These are phyloP conservation scores for Tonatia bakeri DNA, from an alignment of 2,113 vertebrate species.

Conservation along the genomic window DNA sequence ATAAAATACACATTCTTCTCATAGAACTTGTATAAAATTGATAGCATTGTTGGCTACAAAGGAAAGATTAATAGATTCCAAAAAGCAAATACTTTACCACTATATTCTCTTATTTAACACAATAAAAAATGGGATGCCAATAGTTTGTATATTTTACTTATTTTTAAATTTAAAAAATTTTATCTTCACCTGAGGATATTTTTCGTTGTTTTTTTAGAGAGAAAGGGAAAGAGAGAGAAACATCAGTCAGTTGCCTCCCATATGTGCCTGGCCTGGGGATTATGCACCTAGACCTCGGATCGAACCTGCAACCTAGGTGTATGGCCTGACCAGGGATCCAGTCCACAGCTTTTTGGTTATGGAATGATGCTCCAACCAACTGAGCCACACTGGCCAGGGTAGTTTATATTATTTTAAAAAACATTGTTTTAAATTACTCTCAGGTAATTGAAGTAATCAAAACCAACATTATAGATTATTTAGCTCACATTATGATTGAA, in stretches of 20 bases:
- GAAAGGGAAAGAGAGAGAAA: too few species aligned
- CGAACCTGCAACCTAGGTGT: too few species aligned
- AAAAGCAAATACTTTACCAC: background rate
- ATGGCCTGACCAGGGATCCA: too few species aligned
- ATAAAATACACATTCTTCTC: background rate
- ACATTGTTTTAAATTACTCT: background rate
- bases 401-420: background rate
- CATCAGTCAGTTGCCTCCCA: too few species aligned
- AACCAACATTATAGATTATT: background rate
- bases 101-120: background rate
- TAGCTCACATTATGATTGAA: constrained; percentile 26
- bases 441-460: background rate
- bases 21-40: background rate
- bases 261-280: too few species aligned
- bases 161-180: too few species aligned
- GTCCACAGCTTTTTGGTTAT: too few species aligned
- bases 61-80: background rate
- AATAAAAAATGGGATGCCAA: background rate
- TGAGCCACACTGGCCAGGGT: too few species aligned
- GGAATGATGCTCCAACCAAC: too few species aligned
- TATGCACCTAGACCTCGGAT: too few species aligned
- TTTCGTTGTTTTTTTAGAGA: too few species aligned
- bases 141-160: background rate
- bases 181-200: too few species aligned
- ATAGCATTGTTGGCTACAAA: background rate